phyloP scores from a whole-genome alignment of 2,888 invertebrate species.

The Cephus sareptanus region DNA sequence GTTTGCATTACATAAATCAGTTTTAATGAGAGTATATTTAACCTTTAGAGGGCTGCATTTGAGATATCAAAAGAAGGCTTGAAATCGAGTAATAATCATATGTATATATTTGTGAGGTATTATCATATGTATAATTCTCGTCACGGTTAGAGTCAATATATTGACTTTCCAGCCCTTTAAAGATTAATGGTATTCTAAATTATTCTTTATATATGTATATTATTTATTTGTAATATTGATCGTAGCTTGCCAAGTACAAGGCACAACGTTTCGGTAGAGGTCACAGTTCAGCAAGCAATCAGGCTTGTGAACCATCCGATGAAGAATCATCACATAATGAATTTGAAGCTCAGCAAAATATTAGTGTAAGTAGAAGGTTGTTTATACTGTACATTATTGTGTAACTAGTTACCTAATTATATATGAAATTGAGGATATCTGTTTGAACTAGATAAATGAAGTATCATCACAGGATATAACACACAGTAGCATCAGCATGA shows the following conservation, averaged over 20 bases:
- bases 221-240: conserved; percentile 7
- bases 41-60: no score
- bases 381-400: not conserved
- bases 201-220: not conserved
- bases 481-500: conserved; percentile 59
- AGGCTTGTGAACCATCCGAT: conserved; percentile 46
- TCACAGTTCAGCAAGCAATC: conserved; percentile 29
- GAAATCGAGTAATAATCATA: no score
- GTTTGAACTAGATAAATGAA: conserved; percentile 43
- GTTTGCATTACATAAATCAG: not conserved
- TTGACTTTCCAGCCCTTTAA: no score
- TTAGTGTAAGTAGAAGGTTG: conserved; percentile 39
- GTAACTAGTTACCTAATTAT: not conserved
- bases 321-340: conserved; percentile 52
- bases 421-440: not conserved
- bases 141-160: no score
- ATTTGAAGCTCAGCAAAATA: conserved; percentile 43
- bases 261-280: conserved; percentile 34
- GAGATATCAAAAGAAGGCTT: no score
- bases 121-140: no score
- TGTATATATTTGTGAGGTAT: no score
- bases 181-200: not conserved
- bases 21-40: not conserved
- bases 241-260: conserved; percentile 52
- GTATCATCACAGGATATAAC: conserved; percentile 55